Evolutionary conservation across 2,113 vertebrate genomes (phyloP), one percentile per base, ranked within the genome.

Genomic region (Tetrao urogallus): DNA sequence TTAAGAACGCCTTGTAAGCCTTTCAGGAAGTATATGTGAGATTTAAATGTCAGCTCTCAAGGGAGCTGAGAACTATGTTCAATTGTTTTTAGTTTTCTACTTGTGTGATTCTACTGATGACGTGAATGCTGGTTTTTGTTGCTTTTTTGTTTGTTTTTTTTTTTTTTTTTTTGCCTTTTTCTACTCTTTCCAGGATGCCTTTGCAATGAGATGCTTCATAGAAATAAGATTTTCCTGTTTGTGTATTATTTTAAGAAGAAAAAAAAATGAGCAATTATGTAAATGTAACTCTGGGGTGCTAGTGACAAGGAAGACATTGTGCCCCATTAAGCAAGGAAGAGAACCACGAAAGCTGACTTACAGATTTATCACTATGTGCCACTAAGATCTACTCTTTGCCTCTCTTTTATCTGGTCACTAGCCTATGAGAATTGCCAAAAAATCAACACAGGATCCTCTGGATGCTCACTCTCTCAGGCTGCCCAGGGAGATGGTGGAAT

Each of bases 21-120:
- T 90, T 78, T 43, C 76, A 88, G 79, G 79, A 93, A 95, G 67
- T 94, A 69, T 67, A 83, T 17, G 14, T n/a, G 73, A 83, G 87
- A 78, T 78, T 86, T 81, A 88, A 97, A 97, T 94, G 93, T 92
- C 90, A 75, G 65, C 30, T 57, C 93, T 78, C 82, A 32, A 91
- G 94, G 76, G 95, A 94, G 24, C 72, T 61, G 91, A 86, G 82
- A 93, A 67, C 85, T 75, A 78, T 50, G 77, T 7, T 2, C 85
- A 94, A 78, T 90, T 96, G 91, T 54, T 94, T 88, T 48, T 78
- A 28, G 56, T 42, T 43, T 86, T 81, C 60, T 73, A 45, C 30
- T 91, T 21, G 13, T 13, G 75, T 92, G 71, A 75, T 92, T 52
- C 56, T 58, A 36, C 12, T 54, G 72, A 77, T 92, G 93, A 91